phyloP scores from a whole-genome alignment of 2,797 vertebrate genomes.

The Propithecus perrieri region DNA sequence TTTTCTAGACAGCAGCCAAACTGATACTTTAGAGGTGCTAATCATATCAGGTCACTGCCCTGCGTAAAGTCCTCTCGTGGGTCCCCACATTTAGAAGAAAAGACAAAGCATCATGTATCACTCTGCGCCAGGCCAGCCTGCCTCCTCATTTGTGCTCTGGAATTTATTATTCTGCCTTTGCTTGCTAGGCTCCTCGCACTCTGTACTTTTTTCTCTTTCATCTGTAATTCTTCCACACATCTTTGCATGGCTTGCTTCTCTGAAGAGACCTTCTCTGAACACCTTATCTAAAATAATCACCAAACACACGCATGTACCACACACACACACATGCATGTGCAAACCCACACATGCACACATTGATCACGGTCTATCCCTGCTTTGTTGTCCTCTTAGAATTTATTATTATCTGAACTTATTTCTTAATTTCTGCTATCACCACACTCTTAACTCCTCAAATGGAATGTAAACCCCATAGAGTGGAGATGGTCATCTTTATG shows the following conservation, averaged over 20 bases:
- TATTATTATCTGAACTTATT: not conserved
- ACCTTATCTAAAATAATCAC: not conserved
- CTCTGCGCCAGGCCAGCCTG: not conserved
- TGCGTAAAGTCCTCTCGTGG: not conserved
- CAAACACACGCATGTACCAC: not conserved
- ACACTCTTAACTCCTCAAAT: not conserved
- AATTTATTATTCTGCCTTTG: not conserved
- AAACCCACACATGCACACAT: accelerated
- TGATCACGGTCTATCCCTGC: not conserved
- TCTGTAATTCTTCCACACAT: not conserved
- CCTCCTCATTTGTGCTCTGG: not conserved
- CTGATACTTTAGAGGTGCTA: not conserved
- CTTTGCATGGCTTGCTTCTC: not conserved
- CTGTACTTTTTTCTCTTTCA: not conserved
- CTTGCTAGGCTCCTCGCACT: not conserved
- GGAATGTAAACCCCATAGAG: not conserved
- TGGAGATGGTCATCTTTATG: not conserved
- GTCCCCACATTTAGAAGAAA: not conserved
- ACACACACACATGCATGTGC: not conserved
- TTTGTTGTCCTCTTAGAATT: not conserved
- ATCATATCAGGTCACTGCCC: not conserved
- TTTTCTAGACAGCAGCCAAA: not conserved
- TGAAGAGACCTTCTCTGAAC: not conserved
- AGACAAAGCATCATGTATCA: not conserved
- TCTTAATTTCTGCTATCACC: not conserved